These are phyloP conservation scores for Tyria jacobaeae DNA, from an alignment of 2,888 invertebrate species.

Conservation along the genomic window DNA sequence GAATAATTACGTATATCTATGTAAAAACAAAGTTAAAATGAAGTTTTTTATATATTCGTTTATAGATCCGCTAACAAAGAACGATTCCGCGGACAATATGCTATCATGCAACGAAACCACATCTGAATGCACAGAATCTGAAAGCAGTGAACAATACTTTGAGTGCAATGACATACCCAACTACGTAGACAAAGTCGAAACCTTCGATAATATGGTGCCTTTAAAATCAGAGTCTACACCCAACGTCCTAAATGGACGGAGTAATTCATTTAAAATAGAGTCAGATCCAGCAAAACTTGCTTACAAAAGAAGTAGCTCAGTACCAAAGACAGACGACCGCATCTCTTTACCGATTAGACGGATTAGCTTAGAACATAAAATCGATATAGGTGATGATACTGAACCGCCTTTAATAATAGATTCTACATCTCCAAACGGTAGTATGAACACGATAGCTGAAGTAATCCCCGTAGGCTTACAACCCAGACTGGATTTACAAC, in stretches of 20 bases:
- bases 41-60: no score
- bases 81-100: conserved; percentile 83
- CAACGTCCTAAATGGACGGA: conserved; percentile 63
- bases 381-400: conserved; percentile 82
- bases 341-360: conserved; percentile 70
- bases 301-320: conserved; percentile 78
- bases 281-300: conserved; percentile 76
- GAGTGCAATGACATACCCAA: conserved; percentile 79
- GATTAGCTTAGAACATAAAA: conserved; percentile 82
- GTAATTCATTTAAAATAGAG: conserved; percentile 72
- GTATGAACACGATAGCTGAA: conserved; percentile 82
- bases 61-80: conserved; percentile 79
- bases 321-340: conserved; percentile 77
- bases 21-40: no score
- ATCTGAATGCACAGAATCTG: conserved; percentile 84
- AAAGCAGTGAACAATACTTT: conserved; percentile 83
- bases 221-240: conserved; percentile 70
- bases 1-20: no score
- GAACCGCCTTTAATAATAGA: conserved; percentile 83
- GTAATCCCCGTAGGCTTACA: conserved; percentile 79
- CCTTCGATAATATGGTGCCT: conserved; percentile 65
- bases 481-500: conserved; percentile 71
- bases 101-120: conserved; percentile 82
- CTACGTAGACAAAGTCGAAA: conserved; percentile 71
- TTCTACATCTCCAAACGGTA: conserved; percentile 75